Evolutionary conservation across 1,140 invertebrate genomes (phyloP).

Genomic region (Drosophila ercepeae): DNA sequence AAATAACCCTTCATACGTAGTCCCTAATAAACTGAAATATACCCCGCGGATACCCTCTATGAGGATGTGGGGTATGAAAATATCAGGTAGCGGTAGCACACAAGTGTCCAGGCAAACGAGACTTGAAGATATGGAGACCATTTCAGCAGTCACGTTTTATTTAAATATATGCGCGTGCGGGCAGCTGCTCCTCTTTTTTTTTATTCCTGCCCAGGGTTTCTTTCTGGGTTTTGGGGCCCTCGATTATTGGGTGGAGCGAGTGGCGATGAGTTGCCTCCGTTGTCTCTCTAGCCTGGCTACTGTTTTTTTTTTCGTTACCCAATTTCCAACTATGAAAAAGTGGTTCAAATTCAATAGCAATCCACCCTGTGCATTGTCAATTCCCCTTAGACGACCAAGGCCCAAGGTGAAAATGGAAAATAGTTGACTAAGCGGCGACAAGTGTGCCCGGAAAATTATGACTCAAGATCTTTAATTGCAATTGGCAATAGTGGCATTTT

Average conservation of each 20-base stretch:
- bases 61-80: constrained; percentile 24
- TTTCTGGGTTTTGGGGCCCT: constrained; percentile 17
- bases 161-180: constrained; percentile 82
- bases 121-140: constrained; percentile 74
- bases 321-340: constrained; percentile 41
- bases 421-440: constrained; percentile 51
- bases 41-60: constrained; percentile 4
- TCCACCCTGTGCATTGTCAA: constrained; percentile 10
- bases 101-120: constrained; percentile 77
- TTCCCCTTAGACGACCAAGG: background rate
- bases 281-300: constrained; percentile 45
- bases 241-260: constrained; percentile 18
- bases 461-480: constrained; percentile 60
- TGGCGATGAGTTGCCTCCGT: constrained; percentile 55
- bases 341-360: constrained; percentile 16
- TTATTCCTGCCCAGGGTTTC: background rate
- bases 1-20: no score
- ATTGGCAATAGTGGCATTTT: constrained; percentile 47
- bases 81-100: constrained; percentile 74
- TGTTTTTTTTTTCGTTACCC: no score
- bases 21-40: background rate
- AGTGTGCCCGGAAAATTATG: constrained; percentile 61
- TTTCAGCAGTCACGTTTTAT: constrained; percentile 81
- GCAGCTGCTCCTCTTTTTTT: constrained; percentile 62
- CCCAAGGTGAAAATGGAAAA: constrained; percentile 12